Percentiles rank a stretch among this genome's conserved stretches.
Conservation (phyloP, 2,797 vertebrate genomes). For the Eulemur albifrons region DNA sequence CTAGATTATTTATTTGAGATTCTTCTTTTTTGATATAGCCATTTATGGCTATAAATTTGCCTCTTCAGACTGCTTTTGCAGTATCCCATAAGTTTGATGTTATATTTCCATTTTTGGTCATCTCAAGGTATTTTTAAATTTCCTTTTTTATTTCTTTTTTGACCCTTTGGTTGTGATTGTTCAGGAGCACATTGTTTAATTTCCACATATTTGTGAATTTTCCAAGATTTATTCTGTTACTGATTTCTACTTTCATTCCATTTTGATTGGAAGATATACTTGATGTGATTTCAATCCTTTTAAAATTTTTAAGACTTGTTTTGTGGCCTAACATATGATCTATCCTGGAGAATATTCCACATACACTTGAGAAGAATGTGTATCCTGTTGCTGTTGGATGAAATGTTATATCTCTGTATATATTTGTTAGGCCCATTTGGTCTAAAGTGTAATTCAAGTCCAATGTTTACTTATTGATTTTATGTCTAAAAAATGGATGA, state of each 20-base stretch:
- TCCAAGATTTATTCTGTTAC: background rate
- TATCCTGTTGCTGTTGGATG: background rate
- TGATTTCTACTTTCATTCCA: background rate
- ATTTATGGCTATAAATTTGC: background rate
- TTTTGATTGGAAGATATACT: background rate
- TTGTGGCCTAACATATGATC: background rate
- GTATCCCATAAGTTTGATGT: background rate
- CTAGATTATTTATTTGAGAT: background rate
- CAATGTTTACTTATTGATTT: background rate
- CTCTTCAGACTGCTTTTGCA: background rate
- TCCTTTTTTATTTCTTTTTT: background rate
- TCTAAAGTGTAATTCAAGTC: background rate
- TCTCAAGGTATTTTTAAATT: background rate
- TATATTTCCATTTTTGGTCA: background rate
- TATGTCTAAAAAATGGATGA: background rate
- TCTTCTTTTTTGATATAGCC: background rate
- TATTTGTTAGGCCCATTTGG: background rate
- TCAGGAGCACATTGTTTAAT: background rate
- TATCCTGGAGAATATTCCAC: background rate
- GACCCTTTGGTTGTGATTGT: background rate
- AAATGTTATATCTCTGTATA: background rate
- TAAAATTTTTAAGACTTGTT: background rate
- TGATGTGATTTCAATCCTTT: background rate
- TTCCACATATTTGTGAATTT: background rate
- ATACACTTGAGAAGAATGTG: background rate